Base-by-base conservation (phyloP, 1,140 invertebrate species). In the Drosophila serrata region DNA sequence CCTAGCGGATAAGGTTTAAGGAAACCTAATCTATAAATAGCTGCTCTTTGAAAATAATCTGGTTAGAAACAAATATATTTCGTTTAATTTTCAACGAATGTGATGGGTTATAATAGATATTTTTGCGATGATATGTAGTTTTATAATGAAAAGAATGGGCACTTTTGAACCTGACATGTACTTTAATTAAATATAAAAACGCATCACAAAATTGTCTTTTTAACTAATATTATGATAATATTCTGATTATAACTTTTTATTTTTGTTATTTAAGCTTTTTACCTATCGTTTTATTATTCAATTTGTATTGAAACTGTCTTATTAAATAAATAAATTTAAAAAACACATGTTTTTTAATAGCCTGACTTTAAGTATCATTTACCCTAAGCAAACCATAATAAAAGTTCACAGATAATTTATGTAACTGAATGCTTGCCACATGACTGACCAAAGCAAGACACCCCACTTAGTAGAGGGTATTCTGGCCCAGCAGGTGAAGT, bases 51-150 rank as follows among this genome's bases (percentile, higher is more conserved):
- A n/a, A 29, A 42, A 33, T 40, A 42, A 61, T 61, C 56, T 17
- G 56, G 27, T 61, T 64, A 11, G 37, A 61, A 60, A 63, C 33
- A 40, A 61, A 42, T 59, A 24, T 13, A 42, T 62, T 62, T 64
- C 2, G 8, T 61, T 64, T 39, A 61, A 61, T 61, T 29, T 64
- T 22, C 15, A 29, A 60, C 29, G 45, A 46, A 59, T 61, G 19
- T 31, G 33, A 11, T 42, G 56, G 9, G 19, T 8, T 64, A 61
- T 33, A 64, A 39, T 56, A 56, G 15, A n/a, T 17, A 7, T 39
- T 24, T 33, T 19, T 56, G 15, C 15, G 15, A 9, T 22, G 9
- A 63, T 60, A 63, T 6, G 22, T 24, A 9, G 11, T 31, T 33
- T 55, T 7, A 9, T 17, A 55, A 11, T 35, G n/a, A 6, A 31